A percentile compares a stretch with the other conserved stretches of the same genome.
phyloP scores from a whole-genome alignment of 2,888 invertebrate genomes.

The Aricia artaxerxes region DNA sequence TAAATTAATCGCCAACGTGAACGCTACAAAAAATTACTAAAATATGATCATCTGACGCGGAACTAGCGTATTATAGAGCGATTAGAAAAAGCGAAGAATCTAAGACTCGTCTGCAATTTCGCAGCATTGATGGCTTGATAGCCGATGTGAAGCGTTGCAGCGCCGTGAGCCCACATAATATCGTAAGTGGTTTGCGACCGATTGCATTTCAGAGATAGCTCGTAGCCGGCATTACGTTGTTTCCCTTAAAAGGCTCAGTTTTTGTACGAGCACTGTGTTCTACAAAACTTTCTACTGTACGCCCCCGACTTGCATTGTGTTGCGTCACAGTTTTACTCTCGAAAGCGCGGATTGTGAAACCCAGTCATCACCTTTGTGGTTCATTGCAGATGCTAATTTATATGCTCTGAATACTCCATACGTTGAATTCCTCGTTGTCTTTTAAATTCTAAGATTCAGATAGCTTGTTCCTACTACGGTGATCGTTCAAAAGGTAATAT shows the following conservation, averaged over 20 bases:
- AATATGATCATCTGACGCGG: slow-evolving; percentile 36
- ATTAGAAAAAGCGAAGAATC: slow-evolving; percentile 40
- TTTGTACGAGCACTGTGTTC: slow-evolving; percentile 54
- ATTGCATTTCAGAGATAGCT: slow-evolving; percentile 57
- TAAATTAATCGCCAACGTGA: background rate
- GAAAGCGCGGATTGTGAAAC: slow-evolving; percentile 34
- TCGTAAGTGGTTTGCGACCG: slow-evolving; percentile 68
- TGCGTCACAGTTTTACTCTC: slow-evolving; percentile 37
- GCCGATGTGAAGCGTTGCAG: slow-evolving; percentile 64
- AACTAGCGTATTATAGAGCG: slow-evolving; percentile 37
- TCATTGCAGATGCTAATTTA: slow-evolving; percentile 30
- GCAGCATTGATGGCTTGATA: slow-evolving; percentile 48
- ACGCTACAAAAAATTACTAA: background rate
- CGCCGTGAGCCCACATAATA: slow-evolving; percentile 60
- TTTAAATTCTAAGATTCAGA: background rate
- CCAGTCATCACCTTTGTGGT: slow-evolving; percentile 32
- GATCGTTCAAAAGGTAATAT: background rate
- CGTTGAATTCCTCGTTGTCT: background rate
- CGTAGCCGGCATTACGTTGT: slow-evolving; percentile 60
- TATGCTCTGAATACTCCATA: slow-evolving; percentile 31
- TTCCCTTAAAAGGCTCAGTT: slow-evolving; percentile 64
- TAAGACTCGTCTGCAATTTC: slow-evolving; percentile 49
- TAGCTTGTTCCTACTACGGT: background rate
- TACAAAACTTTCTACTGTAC: slow-evolving; percentile 59
- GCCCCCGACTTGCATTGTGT: slow-evolving; percentile 36